Percentiles rank a stretch among this genome's conserved stretches.
Evolutionary conservation across 2,113 vertebrate species (phyloP).

Genomic region (Phyllostomus discolor): DNA sequence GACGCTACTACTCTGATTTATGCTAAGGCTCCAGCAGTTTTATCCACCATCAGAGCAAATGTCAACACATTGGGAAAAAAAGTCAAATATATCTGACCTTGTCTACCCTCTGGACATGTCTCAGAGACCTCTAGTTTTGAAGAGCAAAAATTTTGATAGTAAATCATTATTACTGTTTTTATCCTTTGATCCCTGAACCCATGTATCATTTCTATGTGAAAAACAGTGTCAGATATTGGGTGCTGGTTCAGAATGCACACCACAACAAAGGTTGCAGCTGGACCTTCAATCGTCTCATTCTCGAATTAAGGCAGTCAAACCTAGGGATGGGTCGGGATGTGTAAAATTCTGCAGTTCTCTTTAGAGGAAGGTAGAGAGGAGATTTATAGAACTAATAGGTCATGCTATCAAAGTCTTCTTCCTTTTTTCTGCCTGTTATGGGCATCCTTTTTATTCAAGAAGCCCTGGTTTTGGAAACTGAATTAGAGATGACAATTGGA

Average conservation of each 20-base stretch:
- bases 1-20: not conserved
- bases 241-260: not conserved
- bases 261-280: not conserved
- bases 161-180: not conserved
- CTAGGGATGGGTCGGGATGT: not conserved
- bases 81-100: not conserved
- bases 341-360: not conserved
- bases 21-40: not conserved
- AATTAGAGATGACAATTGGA: not conserved
- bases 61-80: not conserved
- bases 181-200: not conserved
- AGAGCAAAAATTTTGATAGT: not conserved
- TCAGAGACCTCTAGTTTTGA: not conserved
- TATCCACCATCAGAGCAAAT: not conserved
- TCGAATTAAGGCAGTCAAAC: not conserved
- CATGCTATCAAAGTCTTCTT: not conserved
- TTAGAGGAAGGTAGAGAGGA: not conserved
- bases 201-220: not conserved
- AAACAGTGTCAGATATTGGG: not conserved
- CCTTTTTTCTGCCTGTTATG: not conserved
- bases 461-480: not conserved
- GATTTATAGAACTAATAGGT: not conserved
- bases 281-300: not conserved
- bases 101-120: not conserved
- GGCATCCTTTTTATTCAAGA: not conserved